These are phyloP conservation scores for Odontocerum albicorne DNA, from an alignment of 2,888 invertebrate genomes.

Conservation along the genomic window DNA sequence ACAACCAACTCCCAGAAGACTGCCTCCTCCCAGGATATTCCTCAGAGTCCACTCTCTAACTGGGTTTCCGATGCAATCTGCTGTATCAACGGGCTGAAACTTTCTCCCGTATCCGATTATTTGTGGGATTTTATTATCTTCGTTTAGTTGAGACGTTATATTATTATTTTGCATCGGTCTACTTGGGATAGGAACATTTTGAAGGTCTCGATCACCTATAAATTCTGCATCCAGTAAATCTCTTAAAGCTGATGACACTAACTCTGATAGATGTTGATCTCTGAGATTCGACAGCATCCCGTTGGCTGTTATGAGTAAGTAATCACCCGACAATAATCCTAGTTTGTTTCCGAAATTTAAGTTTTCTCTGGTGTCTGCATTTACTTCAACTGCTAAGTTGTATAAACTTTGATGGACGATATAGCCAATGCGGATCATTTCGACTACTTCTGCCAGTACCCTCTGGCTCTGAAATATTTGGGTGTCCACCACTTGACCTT, in stretches of 20 bases:
- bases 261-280: constrained; percentile 72
- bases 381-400: constrained; percentile 51
- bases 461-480: constrained; percentile 63
- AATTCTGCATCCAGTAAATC: constrained; percentile 86
- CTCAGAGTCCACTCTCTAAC: constrained; percentile 71
- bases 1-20: constrained; percentile 71
- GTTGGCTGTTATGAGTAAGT: constrained; percentile 79
- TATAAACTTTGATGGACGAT: constrained; percentile 71
- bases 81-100: constrained; percentile 42
- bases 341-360: constrained; percentile 88
- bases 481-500: constrained; percentile 58
- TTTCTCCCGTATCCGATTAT: constrained; percentile 24
- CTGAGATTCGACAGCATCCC: constrained; percentile 73
- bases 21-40: constrained; percentile 70
- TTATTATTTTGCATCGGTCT: constrained; percentile 48
- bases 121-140: constrained; percentile 21
- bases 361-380: constrained; percentile 62
- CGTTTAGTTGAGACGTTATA: neutral
- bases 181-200: constrained; percentile 73
- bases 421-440: constrained; percentile 86
- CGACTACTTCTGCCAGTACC: constrained; percentile 68
- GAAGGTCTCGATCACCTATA: constrained; percentile 69
- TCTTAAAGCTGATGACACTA: constrained; percentile 78
- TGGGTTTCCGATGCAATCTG: constrained; percentile 57
- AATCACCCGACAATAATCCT: constrained; percentile 83